These are phyloP conservation scores for Spinibarbus caldwelli DNA, from an alignment of 2,797 vertebrate genomes.

Conservation along the genomic window DNA sequence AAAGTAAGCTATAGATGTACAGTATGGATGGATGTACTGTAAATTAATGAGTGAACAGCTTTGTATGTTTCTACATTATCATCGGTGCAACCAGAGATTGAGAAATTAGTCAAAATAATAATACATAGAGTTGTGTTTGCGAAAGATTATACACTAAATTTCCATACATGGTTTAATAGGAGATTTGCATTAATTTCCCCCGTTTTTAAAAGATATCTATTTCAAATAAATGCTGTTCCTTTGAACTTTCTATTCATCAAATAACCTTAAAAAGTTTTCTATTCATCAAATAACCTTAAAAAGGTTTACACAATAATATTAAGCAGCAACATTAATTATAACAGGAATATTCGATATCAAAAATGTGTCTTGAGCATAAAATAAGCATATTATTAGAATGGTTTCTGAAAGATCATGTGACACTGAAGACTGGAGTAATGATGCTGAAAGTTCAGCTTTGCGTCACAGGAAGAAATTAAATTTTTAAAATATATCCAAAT, in stretches of 20 bases:
- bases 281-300: not conserved
- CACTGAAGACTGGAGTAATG: not conserved
- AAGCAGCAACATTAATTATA: not conserved
- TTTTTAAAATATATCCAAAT: no score
- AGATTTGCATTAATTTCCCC: not conserved
- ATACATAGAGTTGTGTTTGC: not conserved
- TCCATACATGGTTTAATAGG: not conserved
- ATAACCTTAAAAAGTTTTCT: not conserved
- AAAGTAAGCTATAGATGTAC: not conserved
- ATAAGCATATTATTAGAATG: not conserved
- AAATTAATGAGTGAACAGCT: not conserved
- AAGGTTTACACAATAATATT: not conserved
- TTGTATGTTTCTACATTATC: not conserved
- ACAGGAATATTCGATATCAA: not conserved
- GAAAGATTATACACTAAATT: not conserved
- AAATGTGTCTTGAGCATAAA: not conserved
- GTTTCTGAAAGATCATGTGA: not conserved
- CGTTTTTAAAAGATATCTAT: no score
- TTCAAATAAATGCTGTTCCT: not conserved
- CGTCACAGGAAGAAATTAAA: not conserved
- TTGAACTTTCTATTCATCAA: not conserved
- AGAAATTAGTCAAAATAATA: not conserved
- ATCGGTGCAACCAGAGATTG: not conserved
- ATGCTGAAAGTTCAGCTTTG: not conserved
- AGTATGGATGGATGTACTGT: slow-evolving; percentile 1